These are phyloP conservation scores for Manis pentadactyla DNA, from an alignment of 2,797 vertebrate genomes.

Conservation along the genomic window DNA sequence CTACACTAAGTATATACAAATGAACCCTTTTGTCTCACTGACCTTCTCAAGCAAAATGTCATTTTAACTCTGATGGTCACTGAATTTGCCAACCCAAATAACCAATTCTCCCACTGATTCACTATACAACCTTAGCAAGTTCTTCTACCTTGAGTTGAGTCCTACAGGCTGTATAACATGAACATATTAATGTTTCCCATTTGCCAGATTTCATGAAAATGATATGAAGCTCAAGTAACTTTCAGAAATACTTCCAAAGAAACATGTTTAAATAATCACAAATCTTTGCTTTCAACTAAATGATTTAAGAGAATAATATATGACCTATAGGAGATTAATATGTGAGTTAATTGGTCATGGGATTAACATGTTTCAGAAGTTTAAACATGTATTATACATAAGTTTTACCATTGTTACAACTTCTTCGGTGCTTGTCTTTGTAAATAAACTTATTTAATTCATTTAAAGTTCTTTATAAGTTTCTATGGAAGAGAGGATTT, in stretches of 20 bases:
- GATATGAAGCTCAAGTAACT: background rate
- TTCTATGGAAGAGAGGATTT: background rate
- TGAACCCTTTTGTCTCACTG: background rate
- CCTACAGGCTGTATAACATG: background rate
- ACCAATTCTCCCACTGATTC: background rate
- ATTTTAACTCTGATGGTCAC: background rate
- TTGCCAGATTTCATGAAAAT: background rate
- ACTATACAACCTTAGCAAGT: background rate
- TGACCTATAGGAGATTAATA: background rate
- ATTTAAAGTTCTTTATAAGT: background rate
- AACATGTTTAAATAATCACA: background rate
- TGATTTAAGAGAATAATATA: background rate
- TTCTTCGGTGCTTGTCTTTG: background rate
- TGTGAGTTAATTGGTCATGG: background rate
- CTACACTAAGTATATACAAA: background rate
- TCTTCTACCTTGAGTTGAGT: background rate
- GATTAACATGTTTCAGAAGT: background rate
- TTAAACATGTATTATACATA: background rate
- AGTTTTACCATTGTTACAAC: constrained; percentile 13
- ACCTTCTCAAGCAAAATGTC: background rate
- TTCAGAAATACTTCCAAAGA: constrained; percentile 19
- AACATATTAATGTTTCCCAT: constrained; percentile 7
- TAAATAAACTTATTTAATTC: background rate
- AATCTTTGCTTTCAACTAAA: background rate
- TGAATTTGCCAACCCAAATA: background rate